These are phyloP conservation scores for Sarcophaga carnaria DNA, from an alignment of 2,888 invertebrate genomes.

Conservation along the genomic window DNA sequence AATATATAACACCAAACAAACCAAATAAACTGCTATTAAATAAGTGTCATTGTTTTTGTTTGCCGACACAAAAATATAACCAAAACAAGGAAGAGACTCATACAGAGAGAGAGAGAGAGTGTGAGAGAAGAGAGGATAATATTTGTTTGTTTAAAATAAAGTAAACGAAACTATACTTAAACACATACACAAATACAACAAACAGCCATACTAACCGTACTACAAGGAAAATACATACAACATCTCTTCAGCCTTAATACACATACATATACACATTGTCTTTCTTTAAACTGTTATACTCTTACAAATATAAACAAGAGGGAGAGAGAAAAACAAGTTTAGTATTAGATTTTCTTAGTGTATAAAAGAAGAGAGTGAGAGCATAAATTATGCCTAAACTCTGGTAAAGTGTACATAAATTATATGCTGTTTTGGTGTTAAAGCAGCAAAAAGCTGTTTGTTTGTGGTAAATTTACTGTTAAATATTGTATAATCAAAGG, in stretches of 20 bases:
- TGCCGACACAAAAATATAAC: not conserved
- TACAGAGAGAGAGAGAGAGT: not conserved
- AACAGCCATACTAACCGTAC: not conserved
- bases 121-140: not conserved
- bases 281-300: no score
- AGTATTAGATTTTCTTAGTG: not conserved
- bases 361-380: not conserved
- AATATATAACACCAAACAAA: constrained; percentile 16
- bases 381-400: not conserved
- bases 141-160: constrained; percentile 34
- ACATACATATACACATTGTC: no score
- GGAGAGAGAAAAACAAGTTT: no score
- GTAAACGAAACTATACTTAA: constrained; percentile 7
- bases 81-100: constrained; percentile 11
- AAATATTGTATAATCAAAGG: not conserved
- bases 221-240: not conserved
- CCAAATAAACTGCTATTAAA: constrained; percentile 43
- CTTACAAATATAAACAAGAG: no score
- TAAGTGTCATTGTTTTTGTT: constrained; percentile 59
- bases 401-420: not conserved
- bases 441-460: not conserved
- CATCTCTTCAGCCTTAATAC: no score
- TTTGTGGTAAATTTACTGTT: not conserved
- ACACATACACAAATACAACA: constrained; percentile 22
- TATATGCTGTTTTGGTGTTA: not conserved